Evolutionary conservation across 1,140 invertebrate genomes (phyloP).

Genomic region (Aphaenogaster floridana): DNA sequence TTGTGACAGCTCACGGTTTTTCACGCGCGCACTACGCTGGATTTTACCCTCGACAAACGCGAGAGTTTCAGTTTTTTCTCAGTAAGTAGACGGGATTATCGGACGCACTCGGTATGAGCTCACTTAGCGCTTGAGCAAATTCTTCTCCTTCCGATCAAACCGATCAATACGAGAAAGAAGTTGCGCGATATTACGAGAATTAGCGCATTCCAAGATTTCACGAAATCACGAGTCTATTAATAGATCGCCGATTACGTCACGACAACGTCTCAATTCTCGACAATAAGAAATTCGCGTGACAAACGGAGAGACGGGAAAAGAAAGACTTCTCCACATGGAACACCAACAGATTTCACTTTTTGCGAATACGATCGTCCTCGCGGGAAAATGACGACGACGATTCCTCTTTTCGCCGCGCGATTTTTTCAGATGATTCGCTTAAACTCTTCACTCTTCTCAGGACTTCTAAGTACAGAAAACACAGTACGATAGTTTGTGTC

Average conservation of each 20-base stretch:
- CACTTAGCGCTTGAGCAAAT: not conserved
- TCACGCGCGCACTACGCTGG: not conserved
- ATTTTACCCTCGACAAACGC: not conserved
- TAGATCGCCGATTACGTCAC: slow-evolving; percentile 61
- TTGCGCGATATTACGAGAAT: slow-evolving; percentile 10
- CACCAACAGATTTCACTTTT: slow-evolving; percentile 22
- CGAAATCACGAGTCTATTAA: slow-evolving; percentile 65
- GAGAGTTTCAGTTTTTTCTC: not conserved
- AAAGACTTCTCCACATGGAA: not conserved
- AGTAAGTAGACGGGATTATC: not conserved
- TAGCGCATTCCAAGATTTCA: not conserved
- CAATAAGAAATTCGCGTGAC: not conserved
- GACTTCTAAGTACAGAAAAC: slow-evolving; percentile 86
- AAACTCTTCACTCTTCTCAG: slow-evolving; percentile 81
- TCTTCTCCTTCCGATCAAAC: slow-evolving; percentile 6
- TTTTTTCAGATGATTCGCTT: slow-evolving; percentile 80
- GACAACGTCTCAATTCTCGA: not conserved
- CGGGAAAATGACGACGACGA: slow-evolving; percentile 4
- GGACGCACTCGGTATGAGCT: not conserved
- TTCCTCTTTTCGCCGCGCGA: not conserved
- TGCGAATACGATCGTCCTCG: slow-evolving; percentile 47
- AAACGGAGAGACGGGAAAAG: not conserved
- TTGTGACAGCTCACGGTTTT: not conserved
- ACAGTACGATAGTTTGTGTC: slow-evolving; percentile 81
- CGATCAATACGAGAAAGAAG: slow-evolving; percentile 19